phyloP scores from a whole-genome alignment of 2,113 vertebrate genomes.

The Eolophus roseicapilla region DNA sequence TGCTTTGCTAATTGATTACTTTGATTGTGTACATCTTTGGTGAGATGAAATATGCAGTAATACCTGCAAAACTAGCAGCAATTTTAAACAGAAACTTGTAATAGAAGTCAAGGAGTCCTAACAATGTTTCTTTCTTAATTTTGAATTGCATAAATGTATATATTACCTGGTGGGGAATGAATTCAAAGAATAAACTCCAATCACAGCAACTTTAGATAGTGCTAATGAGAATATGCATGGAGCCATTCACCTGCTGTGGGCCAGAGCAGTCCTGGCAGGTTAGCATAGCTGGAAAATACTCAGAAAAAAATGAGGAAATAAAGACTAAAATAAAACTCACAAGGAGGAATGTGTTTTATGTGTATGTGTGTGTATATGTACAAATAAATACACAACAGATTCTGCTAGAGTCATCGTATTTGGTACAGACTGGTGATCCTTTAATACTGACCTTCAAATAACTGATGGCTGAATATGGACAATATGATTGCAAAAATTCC shows the following conservation, averaged over 20 bases:
- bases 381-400: neutral
- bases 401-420: neutral
- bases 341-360: neutral
- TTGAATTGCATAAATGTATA: neutral
- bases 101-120: neutral
- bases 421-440: neutral
- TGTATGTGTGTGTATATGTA: neutral
- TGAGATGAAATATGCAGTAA: neutral
- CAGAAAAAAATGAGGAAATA: neutral
- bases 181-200: neutral
- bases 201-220: neutral
- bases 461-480: neutral
- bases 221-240: neutral
- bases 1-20: neutral
- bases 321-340: neutral
- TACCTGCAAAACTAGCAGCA: neutral
- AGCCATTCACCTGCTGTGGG: neutral
- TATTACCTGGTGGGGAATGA: neutral
- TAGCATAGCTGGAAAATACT: neutral
- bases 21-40: neutral
- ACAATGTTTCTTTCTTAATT: neutral
- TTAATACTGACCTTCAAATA: neutral
- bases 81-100: neutral
- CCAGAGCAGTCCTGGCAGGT: neutral
- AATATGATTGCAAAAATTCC: neutral